phyloP scores from a whole-genome alignment of 2,113 vertebrate species.

The Cryptomyrus ogoouensis region DNA sequence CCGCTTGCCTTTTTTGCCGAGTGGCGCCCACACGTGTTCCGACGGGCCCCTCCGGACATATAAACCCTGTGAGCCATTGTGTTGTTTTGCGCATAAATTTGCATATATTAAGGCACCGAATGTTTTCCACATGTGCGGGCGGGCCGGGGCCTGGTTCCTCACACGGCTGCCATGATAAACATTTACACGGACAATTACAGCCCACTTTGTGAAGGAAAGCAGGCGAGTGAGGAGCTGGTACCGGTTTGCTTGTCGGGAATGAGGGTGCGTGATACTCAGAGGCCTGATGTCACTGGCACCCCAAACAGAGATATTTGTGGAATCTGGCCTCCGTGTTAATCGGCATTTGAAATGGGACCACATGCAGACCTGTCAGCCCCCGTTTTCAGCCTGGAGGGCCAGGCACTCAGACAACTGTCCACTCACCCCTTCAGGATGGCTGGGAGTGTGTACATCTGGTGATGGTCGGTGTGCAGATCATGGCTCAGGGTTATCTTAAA shows the following conservation, averaged over 20 bases:
- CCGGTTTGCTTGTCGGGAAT: not conserved
- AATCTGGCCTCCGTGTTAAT: conserved; percentile 21
- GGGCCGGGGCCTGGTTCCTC: not conserved
- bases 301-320: conserved; percentile 13
- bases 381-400: not conserved
- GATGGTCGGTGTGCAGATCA: not conserved
- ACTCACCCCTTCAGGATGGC: not conserved
- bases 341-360: conserved; percentile 15
- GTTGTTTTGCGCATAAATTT: conserved; percentile 23
- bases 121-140: conserved; percentile 33
- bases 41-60: conserved; percentile 16
- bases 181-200: conserved; percentile 27
- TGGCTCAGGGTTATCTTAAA: not conserved
- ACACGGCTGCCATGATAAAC: conserved; percentile 26
- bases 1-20: not conserved
- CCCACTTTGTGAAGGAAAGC: not conserved
- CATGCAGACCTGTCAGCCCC: not conserved
- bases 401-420: not conserved
- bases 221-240: not conserved
- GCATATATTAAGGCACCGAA: conserved; percentile 27
- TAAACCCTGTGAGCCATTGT: conserved; percentile 16
- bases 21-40: not conserved
- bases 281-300: not conserved
- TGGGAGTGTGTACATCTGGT: not conserved
- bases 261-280: conserved; percentile 5